Base-by-base conservation (phyloP, 2,797 vertebrate genomes). In the Crypturellus tataupa region DNA sequence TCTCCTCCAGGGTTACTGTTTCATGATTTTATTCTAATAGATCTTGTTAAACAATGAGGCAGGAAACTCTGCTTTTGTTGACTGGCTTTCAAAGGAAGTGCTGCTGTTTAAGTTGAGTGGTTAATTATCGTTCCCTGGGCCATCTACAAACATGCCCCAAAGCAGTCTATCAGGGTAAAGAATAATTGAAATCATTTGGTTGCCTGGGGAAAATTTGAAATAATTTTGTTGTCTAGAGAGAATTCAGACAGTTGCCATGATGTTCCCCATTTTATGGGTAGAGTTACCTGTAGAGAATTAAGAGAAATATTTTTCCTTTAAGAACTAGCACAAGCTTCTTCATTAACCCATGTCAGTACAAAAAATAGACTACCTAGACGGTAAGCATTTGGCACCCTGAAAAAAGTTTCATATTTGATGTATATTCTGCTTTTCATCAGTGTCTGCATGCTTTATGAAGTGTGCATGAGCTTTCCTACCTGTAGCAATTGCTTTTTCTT, bases 81-180 rank as follows among this genome's bases (percentile, higher is more conserved):
- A 80, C 65, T 92, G 60, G 53, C 55, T 94, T 95, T 93, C 29
- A 31, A 92, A 95, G 83, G 96, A 85, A 37, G 44, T 65, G 79
- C 93, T 86, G 94, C 91, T 83, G 67, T 94, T 97, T 97, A 91
- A 90, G 88, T 92, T 96, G 95, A 96, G 89, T 95, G 94, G 94
- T 97, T 89, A 97, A 97, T 97, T 97, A 92, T 94, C 67, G 68
- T 95, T 97, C 90, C 89, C 75, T 80, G 64, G 89, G 88, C 89
- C 88, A 91, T 89, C 97, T 71, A 82, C 76, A 93, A 95, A 95
- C 90, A 94, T 85, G 31, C 60, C 82, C 59, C 87, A 64, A 80
- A 97, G 89, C 47, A 85, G n/a, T 90, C 96, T 95, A 90, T 97
- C 95, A 95, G 59, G 73, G n/a, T 90, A 85, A 86, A 96, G 86